These are phyloP conservation scores for Schizotus pectinicornis DNA, from an alignment of 2,888 invertebrate genomes.

Conservation along the genomic window DNA sequence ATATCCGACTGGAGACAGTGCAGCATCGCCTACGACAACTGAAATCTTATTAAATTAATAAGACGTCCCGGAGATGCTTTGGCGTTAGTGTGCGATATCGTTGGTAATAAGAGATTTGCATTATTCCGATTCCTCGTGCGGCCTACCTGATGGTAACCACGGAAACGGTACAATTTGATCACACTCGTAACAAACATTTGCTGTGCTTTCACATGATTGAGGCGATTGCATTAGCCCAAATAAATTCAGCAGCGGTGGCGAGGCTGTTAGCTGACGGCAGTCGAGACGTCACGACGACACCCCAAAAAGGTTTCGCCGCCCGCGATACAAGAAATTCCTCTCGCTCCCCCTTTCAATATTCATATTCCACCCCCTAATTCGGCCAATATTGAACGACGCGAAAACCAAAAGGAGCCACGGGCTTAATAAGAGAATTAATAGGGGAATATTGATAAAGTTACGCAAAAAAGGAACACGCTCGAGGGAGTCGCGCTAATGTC, in stretches of 20 bases:
- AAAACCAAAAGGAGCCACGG: background rate
- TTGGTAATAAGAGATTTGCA: background rate
- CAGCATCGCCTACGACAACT: too few relatives aligned
- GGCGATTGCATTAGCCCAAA: background rate
- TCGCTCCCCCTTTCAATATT: background rate
- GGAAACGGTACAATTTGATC: slow-evolving; percentile 4
- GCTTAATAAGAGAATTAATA: background rate
- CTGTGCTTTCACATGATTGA: slow-evolving; percentile 23
- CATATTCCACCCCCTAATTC: background rate
- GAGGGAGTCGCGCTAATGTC: background rate
- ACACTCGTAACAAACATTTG: slow-evolving; percentile 17
- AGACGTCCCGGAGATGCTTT: too few relatives aligned
- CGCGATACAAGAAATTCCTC: background rate
- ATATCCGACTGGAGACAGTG: too few relatives aligned
- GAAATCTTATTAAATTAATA: too few relatives aligned
- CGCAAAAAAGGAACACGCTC: background rate
- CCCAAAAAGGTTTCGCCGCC: too few relatives aligned
- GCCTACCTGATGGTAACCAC: slow-evolving; percentile 1
- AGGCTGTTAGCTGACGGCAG: too few relatives aligned
- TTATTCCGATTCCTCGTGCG: too few relatives aligned
- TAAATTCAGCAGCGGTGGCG: background rate
- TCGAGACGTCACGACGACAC: too few relatives aligned
- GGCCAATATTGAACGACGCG: background rate
- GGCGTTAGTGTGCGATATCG: too few relatives aligned
- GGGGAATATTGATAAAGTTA: slow-evolving; percentile 1